Conservation (phyloP, 2,888 invertebrate species). For the Synanthedon vespiformis region DNA sequence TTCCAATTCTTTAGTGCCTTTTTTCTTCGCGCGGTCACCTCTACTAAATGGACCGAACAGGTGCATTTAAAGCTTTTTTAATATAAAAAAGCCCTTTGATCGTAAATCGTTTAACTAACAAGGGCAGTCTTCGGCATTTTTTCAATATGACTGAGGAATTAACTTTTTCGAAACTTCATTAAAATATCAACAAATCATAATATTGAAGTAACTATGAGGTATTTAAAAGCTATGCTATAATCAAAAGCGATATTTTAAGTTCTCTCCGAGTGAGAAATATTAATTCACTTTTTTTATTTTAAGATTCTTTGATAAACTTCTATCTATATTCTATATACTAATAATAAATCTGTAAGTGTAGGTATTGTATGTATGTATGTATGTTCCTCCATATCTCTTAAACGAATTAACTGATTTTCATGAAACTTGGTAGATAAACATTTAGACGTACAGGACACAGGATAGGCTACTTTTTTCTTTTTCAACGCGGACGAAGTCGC, state of each 20-base stretch:
- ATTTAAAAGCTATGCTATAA: neutral
- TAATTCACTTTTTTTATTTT: too few species aligned
- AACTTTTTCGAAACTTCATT: conserved; percentile 28
- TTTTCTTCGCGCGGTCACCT: conserved; percentile 28
- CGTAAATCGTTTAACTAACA: conserved; percentile 59
- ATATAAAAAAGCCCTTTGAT: conserved; percentile 31
- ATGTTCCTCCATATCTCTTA: too few species aligned
- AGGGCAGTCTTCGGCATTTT: conserved; percentile 33
- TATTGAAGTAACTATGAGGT: neutral
- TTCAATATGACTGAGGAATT: neutral
- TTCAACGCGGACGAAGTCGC: too few species aligned
- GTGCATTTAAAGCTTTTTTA: conserved; percentile 47
- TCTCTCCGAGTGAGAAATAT: too few species aligned
- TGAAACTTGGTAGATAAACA: too few species aligned
- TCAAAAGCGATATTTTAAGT: neutral
- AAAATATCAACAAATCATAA: conserved; percentile 15
- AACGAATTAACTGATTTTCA: too few species aligned
- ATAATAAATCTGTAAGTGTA: too few species aligned
- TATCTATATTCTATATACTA: too few species aligned
- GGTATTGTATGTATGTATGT: too few species aligned
- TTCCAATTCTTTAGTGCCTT: neutral
- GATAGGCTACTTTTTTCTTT: too few species aligned
- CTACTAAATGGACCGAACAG: conserved; percentile 53
- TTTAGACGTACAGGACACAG: too few species aligned
- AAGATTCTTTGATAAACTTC: too few species aligned